A percentile compares a stretch with the other conserved stretches of the same genome.
Evolutionary conservation across 2,113 vertebrate species (phyloP).

Genomic region (Eudyptes chrysolophus): DNA sequence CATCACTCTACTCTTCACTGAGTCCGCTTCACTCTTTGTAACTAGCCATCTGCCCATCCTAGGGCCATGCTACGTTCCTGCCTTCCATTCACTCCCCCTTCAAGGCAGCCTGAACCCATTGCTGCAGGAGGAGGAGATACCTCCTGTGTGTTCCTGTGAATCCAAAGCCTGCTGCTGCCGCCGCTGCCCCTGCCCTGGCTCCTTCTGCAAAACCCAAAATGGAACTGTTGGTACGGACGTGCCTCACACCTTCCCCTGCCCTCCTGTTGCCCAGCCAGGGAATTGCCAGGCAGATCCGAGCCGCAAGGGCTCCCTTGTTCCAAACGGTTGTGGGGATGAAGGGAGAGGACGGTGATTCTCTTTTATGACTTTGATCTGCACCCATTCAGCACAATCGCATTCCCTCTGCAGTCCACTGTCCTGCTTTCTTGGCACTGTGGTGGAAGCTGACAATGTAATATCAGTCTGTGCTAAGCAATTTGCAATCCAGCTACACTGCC

Average conservation of each 20-base stretch:
- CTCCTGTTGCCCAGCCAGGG: accelerated
- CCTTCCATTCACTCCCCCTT: not conserved
- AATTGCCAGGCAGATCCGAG: not conserved
- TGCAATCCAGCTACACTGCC: constrained; percentile 31
- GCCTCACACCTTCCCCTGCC: not conserved
- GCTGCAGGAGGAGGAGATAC: not conserved
- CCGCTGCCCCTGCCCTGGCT: not conserved
- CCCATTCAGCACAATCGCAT: not conserved
- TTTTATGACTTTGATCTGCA: not conserved
- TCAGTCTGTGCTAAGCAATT: constrained; percentile 34
- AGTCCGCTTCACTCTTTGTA: accelerated
- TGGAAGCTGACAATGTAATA: not conserved
- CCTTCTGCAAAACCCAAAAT: not conserved
- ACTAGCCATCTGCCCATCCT: accelerated
- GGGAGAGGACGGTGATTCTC: not conserved
- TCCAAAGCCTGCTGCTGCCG: not conserved
- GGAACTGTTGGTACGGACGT: accelerated
- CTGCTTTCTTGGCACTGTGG: not conserved
- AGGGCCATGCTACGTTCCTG: not conserved
- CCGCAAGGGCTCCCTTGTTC: not conserved
- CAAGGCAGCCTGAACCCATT: not conserved
- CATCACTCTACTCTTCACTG: not conserved
- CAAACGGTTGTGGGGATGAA: not conserved
- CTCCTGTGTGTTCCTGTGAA: not conserved
- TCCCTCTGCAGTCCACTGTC: not conserved